Base-by-base conservation (phyloP, 2,888 invertebrate genomes). In the Phymatocera aterrima region DNA sequence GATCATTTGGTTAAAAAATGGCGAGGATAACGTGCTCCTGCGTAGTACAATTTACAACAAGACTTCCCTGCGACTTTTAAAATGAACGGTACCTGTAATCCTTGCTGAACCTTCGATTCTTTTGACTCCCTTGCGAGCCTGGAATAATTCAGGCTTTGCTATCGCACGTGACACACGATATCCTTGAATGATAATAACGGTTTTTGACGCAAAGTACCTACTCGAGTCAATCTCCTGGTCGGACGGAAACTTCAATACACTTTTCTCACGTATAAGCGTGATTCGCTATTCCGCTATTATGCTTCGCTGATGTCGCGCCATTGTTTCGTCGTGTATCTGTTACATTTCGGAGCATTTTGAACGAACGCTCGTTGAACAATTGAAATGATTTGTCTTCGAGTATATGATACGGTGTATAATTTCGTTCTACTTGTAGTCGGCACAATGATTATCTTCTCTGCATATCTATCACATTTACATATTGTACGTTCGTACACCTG, bases 131-230 rank as follows among this genome's bases (percentile, higher is more conserved):
- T n/a, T 18, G 2, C 21, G 21, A 2, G n/a, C n/a, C n/a, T 3
- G 85, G 85, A 85, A 86, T 85, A 87, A 88, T 85, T 88, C 85
- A 85, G 86, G 85, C 86, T 68, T 46, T 43, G 46, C 43, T 83
- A 83, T 87, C 86, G 84, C 86, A 87, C 84, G 84, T 85, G 88
- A 88, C 88, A 87, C 88, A 87, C 87, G 90, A 89, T 89, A 89
- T 88, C 89, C 88, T 88, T 87, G 87, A 89, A 88, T 86, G 87
- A 87, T 84, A 82, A 84, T 88, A 89, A 89, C 88, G 88, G 88
- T 87, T 84, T 83, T 83, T 80, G 34, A 15, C 46, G 34, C n/a
- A 24, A 54, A 60, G n/a, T 37, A 31, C 28, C 15, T 34, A 12
- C 15, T 43, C 60, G 8, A n/a, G 31, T 18, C 28, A n/a, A 21